phyloP scores from a whole-genome alignment of 2,113 vertebrate species.

The Heteronetta atricapilla region DNA sequence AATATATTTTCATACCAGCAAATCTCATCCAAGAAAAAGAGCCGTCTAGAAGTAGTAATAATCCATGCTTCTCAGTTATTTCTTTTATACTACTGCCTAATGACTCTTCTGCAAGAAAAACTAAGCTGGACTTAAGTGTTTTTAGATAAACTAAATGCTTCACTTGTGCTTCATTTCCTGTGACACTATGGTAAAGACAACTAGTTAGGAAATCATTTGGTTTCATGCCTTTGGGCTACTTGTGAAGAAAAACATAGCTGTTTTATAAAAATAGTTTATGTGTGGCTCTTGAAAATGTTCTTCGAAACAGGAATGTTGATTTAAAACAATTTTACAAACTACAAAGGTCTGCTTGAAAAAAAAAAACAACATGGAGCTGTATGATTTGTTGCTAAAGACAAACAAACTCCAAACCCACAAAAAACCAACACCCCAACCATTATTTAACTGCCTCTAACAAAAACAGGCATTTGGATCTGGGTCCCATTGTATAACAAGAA shows the following conservation, averaged over 20 bases:
- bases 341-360: background rate
- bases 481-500: background rate
- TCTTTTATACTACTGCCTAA: background rate
- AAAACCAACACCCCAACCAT: too few relatives aligned
- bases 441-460: background rate
- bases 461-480: background rate
- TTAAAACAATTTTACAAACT: background rate
- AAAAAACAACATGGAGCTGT: background rate
- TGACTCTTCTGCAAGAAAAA: background rate
- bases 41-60: background rate
- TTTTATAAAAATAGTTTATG: background rate
- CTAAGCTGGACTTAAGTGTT: background rate
- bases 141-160: background rate
- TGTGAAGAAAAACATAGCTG: background rate
- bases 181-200: background rate
- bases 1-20: background rate
- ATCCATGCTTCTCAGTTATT: background rate
- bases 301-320: background rate
- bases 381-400: background rate
- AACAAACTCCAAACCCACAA: background rate
- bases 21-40: background rate
- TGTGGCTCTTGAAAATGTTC: background rate
- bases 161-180: background rate
- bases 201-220: background rate
- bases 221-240: background rate